Base-by-base conservation (phyloP, 2,113 vertebrate species). In the Neogobius melanostomus region DNA sequence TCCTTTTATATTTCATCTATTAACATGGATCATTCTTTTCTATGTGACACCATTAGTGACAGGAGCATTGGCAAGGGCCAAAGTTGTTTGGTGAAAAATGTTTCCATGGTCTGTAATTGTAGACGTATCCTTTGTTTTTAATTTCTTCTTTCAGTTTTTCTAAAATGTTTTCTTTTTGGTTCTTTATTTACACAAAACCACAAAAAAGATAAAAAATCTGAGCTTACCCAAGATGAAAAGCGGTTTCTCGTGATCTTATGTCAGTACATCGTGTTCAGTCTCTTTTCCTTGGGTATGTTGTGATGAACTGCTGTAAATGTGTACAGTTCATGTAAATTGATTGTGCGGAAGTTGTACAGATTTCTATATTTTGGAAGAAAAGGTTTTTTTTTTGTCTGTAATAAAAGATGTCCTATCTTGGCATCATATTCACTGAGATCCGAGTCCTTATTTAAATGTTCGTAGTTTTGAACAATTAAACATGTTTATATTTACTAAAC, bases 281-380 rank as follows among this genome's bases (percentile, higher is more conserved):
- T 94, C 93, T 94, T 89, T 56, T 90, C 84, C 88, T 92, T 91
- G 92, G 95, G 95, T 96, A 96, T 98, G 95, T 98, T 96, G 95
- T 96, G 95, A 98, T 98, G 97, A 99, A 98, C 97, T 98, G 97
- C 95, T 99, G 97, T 99, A 99, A 98, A 99, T 99, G 97, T 99
- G 98, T 99, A 99, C 97, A 99, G 96, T 99, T 99, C 98, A 99
- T 99, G 98, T 99, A 99, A 97, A 99, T 99, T 98, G 95, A 98
- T 97, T 96, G 97, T 98, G 95, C 94, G 95, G 96, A 99, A 98
- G 96, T 97, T 99, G 98, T 99, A 99, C 97, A 99, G 97, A 99
- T 99, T 99, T 99, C 97, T 99, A 99, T 99, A 98, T 99, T 99
- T 99, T 99, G 95, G 92, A 98, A 98, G 95, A 97, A 96, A 98